Conservation (phyloP, 2,113 vertebrate species). For the Elaphurus davidianus region DNA sequence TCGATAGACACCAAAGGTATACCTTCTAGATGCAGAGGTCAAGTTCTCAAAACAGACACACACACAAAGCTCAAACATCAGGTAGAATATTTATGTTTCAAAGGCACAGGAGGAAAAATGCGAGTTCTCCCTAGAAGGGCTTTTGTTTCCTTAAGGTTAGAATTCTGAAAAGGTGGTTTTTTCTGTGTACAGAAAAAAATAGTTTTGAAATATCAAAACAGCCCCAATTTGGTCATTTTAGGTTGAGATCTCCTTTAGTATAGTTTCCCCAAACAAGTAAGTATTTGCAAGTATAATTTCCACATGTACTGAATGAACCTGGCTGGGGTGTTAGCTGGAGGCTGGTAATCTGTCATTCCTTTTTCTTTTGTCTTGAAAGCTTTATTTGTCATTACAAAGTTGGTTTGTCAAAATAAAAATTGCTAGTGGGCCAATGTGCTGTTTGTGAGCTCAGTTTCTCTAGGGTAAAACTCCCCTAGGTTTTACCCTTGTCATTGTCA, state of each 20-base stretch:
- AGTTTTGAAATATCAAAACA: neutral
- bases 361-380: neutral
- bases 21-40: neutral
- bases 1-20: neutral
- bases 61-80: neutral
- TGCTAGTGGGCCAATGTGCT: neutral
- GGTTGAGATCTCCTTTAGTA: neutral
- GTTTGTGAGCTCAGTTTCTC: neutral
- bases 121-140: neutral
- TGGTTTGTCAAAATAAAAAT: neutral
- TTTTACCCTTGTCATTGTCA: neutral
- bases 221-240: neutral
- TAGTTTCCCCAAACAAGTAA: neutral
- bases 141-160: neutral
- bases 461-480: neutral
- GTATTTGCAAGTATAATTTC: neutral
- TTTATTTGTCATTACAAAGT: neutral
- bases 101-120: neutral
- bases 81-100: neutral
- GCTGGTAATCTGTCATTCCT: neutral
- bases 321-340: neutral
- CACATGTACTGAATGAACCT: neutral
- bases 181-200: neutral
- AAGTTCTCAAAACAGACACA: neutral
- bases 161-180: neutral